Conservation (phyloP, 1,140 invertebrate species). For the Papilio polytes region DNA sequence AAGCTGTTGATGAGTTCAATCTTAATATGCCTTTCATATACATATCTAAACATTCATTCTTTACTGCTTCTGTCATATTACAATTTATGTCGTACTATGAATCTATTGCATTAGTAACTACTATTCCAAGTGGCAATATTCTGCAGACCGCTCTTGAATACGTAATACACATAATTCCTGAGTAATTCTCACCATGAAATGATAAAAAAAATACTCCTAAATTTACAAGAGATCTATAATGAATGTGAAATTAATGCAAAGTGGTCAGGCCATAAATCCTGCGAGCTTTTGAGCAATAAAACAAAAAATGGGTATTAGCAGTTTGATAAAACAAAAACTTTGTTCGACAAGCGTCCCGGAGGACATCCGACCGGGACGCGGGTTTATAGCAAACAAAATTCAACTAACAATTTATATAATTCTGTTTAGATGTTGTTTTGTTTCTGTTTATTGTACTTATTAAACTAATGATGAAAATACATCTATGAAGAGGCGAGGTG, state of each 20-base stretch:
- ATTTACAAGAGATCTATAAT: slow-evolving; percentile 68
- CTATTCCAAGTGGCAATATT: slow-evolving; percentile 32
- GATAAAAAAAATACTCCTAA: slow-evolving; percentile 32
- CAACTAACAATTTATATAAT: slow-evolving; percentile 18
- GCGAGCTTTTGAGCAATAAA: slow-evolving; percentile 70
- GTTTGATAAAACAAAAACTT: slow-evolving; percentile 80
- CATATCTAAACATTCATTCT: background rate
- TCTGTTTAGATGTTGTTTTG: slow-evolving; percentile 15
- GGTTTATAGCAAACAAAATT: slow-evolving; percentile 40
- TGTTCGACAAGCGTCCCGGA: slow-evolving; percentile 69
- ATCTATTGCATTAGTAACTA: slow-evolving; percentile 25
- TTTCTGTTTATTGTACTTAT: background rate
- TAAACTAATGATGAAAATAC: background rate
- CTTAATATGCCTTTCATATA: background rate
- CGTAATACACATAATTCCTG: slow-evolving; percentile 24
- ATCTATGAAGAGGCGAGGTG: background rate
- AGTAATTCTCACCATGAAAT: slow-evolving; percentile 27
- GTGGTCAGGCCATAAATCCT: slow-evolving; percentile 74
- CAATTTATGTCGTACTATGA: slow-evolving; percentile 25
- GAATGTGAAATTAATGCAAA: slow-evolving; percentile 81
- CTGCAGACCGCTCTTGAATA: slow-evolving; percentile 36
- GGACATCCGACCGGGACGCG: slow-evolving; percentile 50
- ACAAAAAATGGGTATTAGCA: slow-evolving; percentile 79
- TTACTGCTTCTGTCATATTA: slow-evolving; percentile 22
- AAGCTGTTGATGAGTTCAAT: too few species aligned